phyloP scores from a whole-genome alignment of 2,888 invertebrate species.

The Eurytoma adleriae region DNA sequence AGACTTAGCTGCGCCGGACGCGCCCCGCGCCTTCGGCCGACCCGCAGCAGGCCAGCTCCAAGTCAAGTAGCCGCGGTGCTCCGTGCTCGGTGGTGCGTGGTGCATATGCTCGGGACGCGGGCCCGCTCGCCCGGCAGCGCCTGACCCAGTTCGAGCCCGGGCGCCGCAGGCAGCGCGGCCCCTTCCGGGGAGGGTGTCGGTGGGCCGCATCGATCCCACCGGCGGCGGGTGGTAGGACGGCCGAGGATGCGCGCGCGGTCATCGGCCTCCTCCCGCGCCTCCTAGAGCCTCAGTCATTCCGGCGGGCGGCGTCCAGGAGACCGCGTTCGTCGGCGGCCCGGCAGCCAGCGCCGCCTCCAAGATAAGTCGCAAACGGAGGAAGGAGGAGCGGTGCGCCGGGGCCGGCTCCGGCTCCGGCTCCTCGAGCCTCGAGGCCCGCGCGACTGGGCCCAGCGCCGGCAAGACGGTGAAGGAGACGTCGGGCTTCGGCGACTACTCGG shows the following conservation, averaged over 20 bases:
- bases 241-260: too few relatives aligned
- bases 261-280: neutral
- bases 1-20: conserved; percentile 38
- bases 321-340: conserved; percentile 28
- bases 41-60: neutral
- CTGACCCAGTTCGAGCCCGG: neutral
- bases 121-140: conserved; percentile 12
- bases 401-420: conserved; percentile 53
- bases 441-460: conserved; percentile 20
- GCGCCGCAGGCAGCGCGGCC: too few relatives aligned
- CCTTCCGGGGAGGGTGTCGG: neutral
- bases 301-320: conserved; percentile 6
- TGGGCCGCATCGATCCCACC: conserved; percentile 5
- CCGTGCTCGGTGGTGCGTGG: neutral
- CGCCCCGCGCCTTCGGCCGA: neutral
- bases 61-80: neutral
- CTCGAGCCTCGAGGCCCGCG: conserved; percentile 56
- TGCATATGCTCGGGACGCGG: conserved; percentile 7
- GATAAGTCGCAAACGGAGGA: conserved; percentile 59
- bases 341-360: conserved; percentile 54
- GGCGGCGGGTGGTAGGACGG: neutral
- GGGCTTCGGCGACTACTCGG: conserved; percentile 74
- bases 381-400: conserved; percentile 59
- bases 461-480: conserved; percentile 52
- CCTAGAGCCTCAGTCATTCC: neutral